Evolutionary conservation across 35 echinoderm and acorn worm genomes (phyloP).

Genomic region (Apostichopus californicus): DNA sequence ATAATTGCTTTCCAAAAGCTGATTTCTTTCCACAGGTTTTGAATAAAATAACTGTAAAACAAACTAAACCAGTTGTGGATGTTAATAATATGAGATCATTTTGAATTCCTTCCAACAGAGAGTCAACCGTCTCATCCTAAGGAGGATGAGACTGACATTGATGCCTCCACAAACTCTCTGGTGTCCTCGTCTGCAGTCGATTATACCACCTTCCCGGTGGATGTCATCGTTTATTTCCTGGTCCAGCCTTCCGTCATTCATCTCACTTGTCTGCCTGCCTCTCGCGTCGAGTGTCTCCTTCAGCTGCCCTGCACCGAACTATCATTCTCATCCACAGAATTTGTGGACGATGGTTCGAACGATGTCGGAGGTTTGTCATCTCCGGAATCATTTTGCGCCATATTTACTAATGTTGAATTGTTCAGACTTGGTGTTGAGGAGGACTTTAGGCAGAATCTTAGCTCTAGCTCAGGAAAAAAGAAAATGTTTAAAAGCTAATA

Average conservation of each 20-base stretch:
- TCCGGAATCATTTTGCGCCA: background rate
- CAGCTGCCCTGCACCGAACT: constrained; percentile 88
- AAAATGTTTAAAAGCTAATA: no score
- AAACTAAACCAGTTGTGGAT: no score
- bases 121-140: background rate
- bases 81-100: no score
- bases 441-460: no score
- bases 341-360: background rate
- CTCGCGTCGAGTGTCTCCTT: constrained; percentile 89
- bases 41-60: no score
- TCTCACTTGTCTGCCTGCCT: constrained; percentile 85
- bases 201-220: constrained; percentile 90
- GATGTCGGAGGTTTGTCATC: background rate
- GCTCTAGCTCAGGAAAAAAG: no score
- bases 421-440: no score
- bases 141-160: constrained; percentile 59
- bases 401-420: no score
- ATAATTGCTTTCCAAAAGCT: no score
- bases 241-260: constrained; percentile 86
- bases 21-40: no score
- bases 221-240: constrained; percentile 90
- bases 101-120: background rate
- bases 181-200: constrained; percentile 91
- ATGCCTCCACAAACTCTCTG: constrained; percentile 88
- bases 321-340: constrained; percentile 79